A percentile compares a stretch with the other conserved stretches of the same genome.
These are phyloP conservation scores for human (Homo sapiens) DNA, from an alignment of 2,113 vertebrate genomes.

Conservation along the genomic window GRCh38 chr1:81990501-81991000, in stretches of 20 bases:
- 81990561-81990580: slow-evolving; percentile 99
- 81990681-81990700: slow-evolving; percentile 95
- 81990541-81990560: slow-evolving; percentile 99
- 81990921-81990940: slow-evolving; percentile 94
- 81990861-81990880: slow-evolving; percentile 99
- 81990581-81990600: slow-evolving; percentile 94
- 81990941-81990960: slow-evolving; percentile 95
- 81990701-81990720: slow-evolving; percentile 91
- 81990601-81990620: slow-evolving; percentile 91
- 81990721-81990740: slow-evolving; percentile 95
- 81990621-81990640: slow-evolving; percentile 91
- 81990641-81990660: slow-evolving; percentile 94
- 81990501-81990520: slow-evolving; percentile 98
- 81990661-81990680: slow-evolving; percentile 92
- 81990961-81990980: slow-evolving; percentile 96
- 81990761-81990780: slow-evolving; percentile 99
- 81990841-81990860: slow-evolving; percentile 93
- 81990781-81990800: slow-evolving; percentile 96
- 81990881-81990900: slow-evolving; percentile 99
- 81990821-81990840: slow-evolving; percentile 91
- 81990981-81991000: slow-evolving; percentile 99
- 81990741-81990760: slow-evolving; percentile 99
- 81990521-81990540: slow-evolving; percentile 97
- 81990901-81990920: slow-evolving; percentile 96
- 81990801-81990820: slow-evolving; percentile 92